These are phyloP conservation scores for Zeus faber DNA, from an alignment of 2,113 vertebrate species.

Conservation along the genomic window DNA sequence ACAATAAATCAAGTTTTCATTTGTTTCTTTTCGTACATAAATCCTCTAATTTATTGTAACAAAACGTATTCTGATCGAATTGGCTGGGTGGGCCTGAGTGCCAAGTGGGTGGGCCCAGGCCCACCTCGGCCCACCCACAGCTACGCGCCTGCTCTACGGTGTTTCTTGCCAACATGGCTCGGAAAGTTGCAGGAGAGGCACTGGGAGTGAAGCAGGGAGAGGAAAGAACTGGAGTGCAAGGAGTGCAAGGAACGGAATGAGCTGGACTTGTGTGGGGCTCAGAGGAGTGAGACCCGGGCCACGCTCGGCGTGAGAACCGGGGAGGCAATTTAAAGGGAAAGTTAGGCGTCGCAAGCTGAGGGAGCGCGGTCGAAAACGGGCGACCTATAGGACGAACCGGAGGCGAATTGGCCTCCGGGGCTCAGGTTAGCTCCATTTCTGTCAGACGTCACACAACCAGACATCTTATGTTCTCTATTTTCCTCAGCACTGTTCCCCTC, in stretches of 20 bases:
- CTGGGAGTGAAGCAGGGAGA: neutral
- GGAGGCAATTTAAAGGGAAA: conserved; percentile 34
- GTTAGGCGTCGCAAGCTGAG: conserved; percentile 26
- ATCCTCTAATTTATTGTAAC: too few relatives aligned
- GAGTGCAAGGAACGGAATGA: conserved; percentile 39
- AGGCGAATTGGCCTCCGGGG: conserved; percentile 58
- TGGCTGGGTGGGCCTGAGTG: too few relatives aligned
- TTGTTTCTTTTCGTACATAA: too few relatives aligned
- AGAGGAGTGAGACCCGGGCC: conserved; percentile 46
- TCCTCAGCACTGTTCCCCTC: conserved; percentile 58
- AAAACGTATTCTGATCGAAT: too few relatives aligned
- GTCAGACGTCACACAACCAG: conserved; percentile 68
- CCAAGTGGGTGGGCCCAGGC: too few relatives aligned
- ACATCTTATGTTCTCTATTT: conserved; percentile 72
- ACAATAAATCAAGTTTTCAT: too few relatives aligned
- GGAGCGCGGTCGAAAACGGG: conserved; percentile 27
- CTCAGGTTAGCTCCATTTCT: conserved; percentile 74
- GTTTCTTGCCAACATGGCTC: too few relatives aligned
- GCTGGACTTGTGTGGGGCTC: conserved; percentile 44
- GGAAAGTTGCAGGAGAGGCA: neutral
- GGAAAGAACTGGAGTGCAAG: conserved; percentile 34
- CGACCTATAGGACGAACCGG: conserved; percentile 54
- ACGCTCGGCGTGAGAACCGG: conserved; percentile 36
- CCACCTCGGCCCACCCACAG: too few relatives aligned
- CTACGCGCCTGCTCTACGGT: too few relatives aligned